A percentile compares a stretch with the other conserved stretches of the same genome.
These are phyloP conservation scores for Myodes glareolus DNA, from an alignment of 2,113 vertebrate species.

Conservation along the genomic window DNA sequence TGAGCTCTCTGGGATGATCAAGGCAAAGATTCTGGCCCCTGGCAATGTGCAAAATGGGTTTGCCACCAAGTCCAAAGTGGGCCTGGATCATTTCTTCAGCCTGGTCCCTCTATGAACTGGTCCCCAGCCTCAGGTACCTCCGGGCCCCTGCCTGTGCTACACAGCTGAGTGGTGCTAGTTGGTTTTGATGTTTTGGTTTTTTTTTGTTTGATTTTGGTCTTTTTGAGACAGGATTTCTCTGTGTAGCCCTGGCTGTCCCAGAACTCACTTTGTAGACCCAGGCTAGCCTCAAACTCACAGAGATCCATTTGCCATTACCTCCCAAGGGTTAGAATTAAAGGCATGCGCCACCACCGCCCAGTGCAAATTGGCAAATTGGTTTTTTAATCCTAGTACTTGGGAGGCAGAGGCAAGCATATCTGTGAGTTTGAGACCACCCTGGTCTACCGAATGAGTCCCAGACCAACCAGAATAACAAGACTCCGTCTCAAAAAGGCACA, in stretches of 20 bases:
- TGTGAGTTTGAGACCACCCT: neutral
- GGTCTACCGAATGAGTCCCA: neutral
- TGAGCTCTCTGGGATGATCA: neutral
- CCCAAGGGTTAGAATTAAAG: neutral
- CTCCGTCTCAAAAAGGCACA: neutral
- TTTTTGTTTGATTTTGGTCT: neutral
- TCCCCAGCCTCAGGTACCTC: neutral
- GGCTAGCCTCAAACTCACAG: neutral
- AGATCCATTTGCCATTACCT: neutral
- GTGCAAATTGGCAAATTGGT: neutral
- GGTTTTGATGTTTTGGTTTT: neutral
- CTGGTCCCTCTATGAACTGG: neutral
- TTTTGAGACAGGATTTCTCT: neutral
- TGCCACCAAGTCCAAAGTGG: neutral
- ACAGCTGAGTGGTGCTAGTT: neutral
- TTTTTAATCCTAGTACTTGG: neutral
- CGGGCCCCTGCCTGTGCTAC: neutral
- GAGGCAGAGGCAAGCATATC: neutral
- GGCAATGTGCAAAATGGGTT: neutral
- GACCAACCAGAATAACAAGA: no score
- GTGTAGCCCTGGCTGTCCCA: neutral
- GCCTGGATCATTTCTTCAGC: neutral
- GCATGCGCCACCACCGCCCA: neutral
- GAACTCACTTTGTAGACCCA: neutral
- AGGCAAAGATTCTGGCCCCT: accelerated